phyloP scores from a whole-genome alignment of 1,140 invertebrate species.

The Macrocentrus cingulum region DNA sequence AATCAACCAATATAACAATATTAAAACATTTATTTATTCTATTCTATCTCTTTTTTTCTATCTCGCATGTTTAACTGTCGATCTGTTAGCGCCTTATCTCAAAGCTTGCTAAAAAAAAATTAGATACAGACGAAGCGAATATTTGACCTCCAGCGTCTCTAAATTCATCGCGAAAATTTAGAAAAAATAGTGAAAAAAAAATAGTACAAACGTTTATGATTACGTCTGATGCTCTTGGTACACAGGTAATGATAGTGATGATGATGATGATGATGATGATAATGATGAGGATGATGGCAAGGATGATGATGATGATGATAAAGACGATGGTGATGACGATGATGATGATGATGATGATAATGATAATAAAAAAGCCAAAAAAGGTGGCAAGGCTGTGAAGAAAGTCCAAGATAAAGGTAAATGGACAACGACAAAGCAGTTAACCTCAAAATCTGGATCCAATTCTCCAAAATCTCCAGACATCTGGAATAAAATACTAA shows the following conservation, averaged over 20 bases:
- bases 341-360: constrained; percentile 36
- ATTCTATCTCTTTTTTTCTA: too few species aligned
- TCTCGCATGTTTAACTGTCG: too few species aligned
- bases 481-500: neutral
- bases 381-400: constrained; percentile 46
- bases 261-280: constrained; percentile 50
- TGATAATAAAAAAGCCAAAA: constrained; percentile 34
- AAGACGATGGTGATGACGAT: constrained; percentile 44
- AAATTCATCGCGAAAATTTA: too few species aligned
- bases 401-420: constrained; percentile 49
- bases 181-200: neutral
- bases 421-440: constrained; percentile 33
- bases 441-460: constrained; percentile 5
- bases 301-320: constrained; percentile 48
- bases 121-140: too few species aligned
- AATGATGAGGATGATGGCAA: constrained; percentile 42
- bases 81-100: too few species aligned
- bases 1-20: too few species aligned
- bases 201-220: constrained; percentile 21
- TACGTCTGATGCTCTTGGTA: constrained; percentile 40
- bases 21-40: too few species aligned
- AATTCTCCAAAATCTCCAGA: constrained; percentile 6
- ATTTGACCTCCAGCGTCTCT: too few species aligned
- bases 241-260: constrained; percentile 58
- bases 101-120: too few species aligned